Evolutionary conservation across 53 echinoderm and acorn worm genomes (phyloP).

Genomic region (Luidia sarsii): DNA sequence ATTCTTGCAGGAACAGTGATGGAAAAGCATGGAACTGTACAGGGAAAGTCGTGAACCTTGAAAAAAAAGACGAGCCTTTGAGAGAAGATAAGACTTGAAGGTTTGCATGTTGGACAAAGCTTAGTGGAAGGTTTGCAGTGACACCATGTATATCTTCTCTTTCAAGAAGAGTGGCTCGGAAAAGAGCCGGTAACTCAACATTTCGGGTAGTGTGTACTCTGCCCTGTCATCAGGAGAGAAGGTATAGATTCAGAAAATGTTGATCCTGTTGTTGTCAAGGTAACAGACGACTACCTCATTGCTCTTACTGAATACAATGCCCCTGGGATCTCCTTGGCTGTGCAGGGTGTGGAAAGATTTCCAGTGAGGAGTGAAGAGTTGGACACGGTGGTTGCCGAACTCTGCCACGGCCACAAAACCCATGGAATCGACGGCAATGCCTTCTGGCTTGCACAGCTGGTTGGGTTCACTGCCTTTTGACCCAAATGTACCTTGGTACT

Average conservation of each 20-base stretch:
- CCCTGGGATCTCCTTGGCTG: not conserved
- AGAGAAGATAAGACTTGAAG: too few relatives aligned
- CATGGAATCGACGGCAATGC: constrained; percentile 43
- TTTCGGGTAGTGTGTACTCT: too few relatives aligned
- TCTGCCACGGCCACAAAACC: constrained; percentile 58
- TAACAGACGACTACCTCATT: constrained; percentile 50
- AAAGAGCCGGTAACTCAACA: too few relatives aligned
- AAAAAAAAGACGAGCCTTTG: too few relatives aligned
- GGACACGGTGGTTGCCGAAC: constrained; percentile 47
- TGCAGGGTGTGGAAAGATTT: constrained; percentile 35
- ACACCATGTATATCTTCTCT: too few relatives aligned
- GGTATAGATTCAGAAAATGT: constrained; percentile 59
- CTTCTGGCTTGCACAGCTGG: constrained; percentile 43
- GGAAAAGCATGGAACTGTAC: too few relatives aligned
- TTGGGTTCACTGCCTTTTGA: constrained; percentile 24
- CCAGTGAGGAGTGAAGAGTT: constrained; percentile 45
- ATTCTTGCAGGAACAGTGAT: too few relatives aligned
- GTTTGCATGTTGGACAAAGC: too few relatives aligned
- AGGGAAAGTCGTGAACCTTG: too few relatives aligned
- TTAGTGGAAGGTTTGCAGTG: too few relatives aligned
- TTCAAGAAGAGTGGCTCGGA: too few relatives aligned
- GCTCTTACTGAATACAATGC: constrained; percentile 17
- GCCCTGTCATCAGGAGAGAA: too few relatives aligned
- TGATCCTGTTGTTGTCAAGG: constrained; percentile 44
- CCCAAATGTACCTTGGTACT: constrained; percentile 39